These are phyloP conservation scores for Caenorhabditis sinica DNA, from an alignment of 2,888 invertebrate genomes.

Conservation along the genomic window DNA sequence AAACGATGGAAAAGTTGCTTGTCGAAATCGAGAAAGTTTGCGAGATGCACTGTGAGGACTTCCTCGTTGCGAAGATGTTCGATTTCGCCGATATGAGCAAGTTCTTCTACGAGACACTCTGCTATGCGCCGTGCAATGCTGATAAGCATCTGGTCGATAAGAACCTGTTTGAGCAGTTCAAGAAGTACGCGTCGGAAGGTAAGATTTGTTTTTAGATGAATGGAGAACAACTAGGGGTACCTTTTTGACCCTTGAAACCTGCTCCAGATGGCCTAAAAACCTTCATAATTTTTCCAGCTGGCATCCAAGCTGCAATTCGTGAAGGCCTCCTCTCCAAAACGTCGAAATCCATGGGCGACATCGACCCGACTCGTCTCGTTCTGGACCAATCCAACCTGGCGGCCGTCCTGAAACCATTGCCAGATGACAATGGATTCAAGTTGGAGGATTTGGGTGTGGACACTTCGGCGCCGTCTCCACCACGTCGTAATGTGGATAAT, in stretches of 20 bases:
- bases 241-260: too few species aligned
- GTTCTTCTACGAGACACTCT: slow-evolving; percentile 74
- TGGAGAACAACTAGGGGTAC: too few species aligned
- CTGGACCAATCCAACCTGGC: slow-evolving; percentile 17
- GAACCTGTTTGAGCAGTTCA: slow-evolving; percentile 54
- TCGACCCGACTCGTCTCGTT: slow-evolving; percentile 24
- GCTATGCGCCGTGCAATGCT: slow-evolving; percentile 66
- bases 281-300: neutral
- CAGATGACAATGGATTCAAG: slow-evolving; percentile 24
- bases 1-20: slow-evolving; percentile 74
- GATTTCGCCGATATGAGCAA: slow-evolving; percentile 80
- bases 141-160: slow-evolving; percentile 53
- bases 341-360: neutral
- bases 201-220: too few species aligned
- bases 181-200: slow-evolving; percentile 58
- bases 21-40: slow-evolving; percentile 79
- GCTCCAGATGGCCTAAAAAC: too few species aligned
- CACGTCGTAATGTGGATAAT: too few species aligned
- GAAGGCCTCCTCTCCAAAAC: neutral
- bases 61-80: slow-evolving; percentile 81
- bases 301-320: neutral
- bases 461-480: too few species aligned
- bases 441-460: neutral
- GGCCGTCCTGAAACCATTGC: slow-evolving; percentile 20
- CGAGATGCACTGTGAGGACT: slow-evolving; percentile 77